Conservation (phyloP, 2,797 vertebrate genomes). For the Anisognathus igniventris region DNA sequence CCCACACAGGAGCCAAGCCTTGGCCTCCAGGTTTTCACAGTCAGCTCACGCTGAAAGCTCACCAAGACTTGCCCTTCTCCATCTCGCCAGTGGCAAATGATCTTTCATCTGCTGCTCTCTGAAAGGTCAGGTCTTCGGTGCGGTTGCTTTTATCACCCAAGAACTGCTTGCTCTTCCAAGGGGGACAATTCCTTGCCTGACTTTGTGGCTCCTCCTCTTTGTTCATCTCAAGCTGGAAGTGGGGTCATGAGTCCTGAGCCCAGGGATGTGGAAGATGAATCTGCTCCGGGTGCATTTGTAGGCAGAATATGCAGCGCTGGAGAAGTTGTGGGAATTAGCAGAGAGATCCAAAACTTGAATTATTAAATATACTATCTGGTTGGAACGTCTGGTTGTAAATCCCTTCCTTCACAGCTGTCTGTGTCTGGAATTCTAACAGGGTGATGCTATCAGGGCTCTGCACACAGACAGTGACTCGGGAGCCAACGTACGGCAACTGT, state of each 20-base stretch:
- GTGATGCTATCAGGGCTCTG: neutral
- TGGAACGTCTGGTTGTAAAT: neutral
- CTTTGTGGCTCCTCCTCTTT: neutral
- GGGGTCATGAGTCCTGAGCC: neutral
- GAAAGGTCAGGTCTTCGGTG: neutral
- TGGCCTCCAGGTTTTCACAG: neutral
- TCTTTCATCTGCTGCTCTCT: neutral
- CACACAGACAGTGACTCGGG: neutral
- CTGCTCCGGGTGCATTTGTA: neutral
- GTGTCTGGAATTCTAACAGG: neutral
- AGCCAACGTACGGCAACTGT: neutral
- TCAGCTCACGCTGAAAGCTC: neutral
- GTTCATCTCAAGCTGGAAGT: rapidly evolving
- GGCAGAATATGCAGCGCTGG: neutral
- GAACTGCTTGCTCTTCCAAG: neutral
- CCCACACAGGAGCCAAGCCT: neutral
- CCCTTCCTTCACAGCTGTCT: neutral
- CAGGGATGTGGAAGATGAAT: neutral
- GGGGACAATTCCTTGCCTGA: neutral
- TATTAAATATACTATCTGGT: neutral
- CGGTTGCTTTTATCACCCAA: neutral
- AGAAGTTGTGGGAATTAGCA: neutral
- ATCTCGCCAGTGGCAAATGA: neutral
- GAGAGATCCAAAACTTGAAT: neutral
- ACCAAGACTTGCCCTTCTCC: neutral